Conservation (phyloP, 2,888 invertebrate genomes). For the Platerodrilus igneus region DNA sequence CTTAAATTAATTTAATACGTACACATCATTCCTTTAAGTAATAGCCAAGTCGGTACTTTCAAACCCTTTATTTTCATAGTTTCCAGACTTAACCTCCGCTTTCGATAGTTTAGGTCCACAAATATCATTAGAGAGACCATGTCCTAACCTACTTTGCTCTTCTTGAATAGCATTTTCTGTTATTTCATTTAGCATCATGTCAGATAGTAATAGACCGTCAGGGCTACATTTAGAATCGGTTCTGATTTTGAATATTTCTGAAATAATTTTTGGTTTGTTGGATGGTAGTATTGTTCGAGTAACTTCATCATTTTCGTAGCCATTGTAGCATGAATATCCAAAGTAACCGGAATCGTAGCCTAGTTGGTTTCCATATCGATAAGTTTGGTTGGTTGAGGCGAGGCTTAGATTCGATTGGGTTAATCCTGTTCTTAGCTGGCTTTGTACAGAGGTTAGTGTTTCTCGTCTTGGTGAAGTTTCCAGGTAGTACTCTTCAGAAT, state of each 20-base stretch:
- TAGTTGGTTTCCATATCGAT: conserved; percentile 75
- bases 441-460: conserved; percentile 45
- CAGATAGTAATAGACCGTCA: conserved; percentile 52
- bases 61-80: conserved; percentile 31
- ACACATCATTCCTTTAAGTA: too few relatives aligned
- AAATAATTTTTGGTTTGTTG: conserved; percentile 65
- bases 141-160: conserved; percentile 12
- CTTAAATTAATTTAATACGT: too few relatives aligned
- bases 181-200: conserved; percentile 46
- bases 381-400: conserved; percentile 68
- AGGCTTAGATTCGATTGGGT: conserved; percentile 78
- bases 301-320: conserved; percentile 50
- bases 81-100: conserved; percentile 25
- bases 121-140: conserved; percentile 4
- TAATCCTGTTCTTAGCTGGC: conserved; percentile 66
- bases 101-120: conserved; percentile 10
- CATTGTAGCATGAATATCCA: conserved; percentile 62
- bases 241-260: conserved; percentile 65
- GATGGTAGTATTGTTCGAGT: conserved; percentile 40
- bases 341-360: conserved; percentile 71
- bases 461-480: conserved; percentile 38
- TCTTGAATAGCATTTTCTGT: not conserved
- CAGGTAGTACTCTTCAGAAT: conserved; percentile 40
- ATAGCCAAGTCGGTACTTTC: conserved; percentile 20
- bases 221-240: conserved; percentile 45